phyloP scores from a whole-genome alignment of 2,797 vertebrate genomes.

The Syngnathus rostellatus region DNA sequence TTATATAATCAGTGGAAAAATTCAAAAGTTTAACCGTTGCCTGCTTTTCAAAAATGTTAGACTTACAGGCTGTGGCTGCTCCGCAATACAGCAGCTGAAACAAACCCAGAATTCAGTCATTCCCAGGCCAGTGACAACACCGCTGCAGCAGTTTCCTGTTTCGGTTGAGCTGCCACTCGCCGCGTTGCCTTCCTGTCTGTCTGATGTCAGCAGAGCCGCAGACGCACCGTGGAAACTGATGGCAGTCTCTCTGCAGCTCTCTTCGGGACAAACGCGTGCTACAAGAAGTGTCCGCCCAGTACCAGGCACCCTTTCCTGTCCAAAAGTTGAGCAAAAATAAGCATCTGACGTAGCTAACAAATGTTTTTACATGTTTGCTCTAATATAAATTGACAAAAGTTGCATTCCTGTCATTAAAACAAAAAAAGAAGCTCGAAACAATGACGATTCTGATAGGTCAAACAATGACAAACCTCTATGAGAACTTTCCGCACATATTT shows the following conservation, averaged over 20 bases:
- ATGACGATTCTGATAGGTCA: background rate
- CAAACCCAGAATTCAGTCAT: constrained; percentile 92
- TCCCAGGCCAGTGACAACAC: constrained; percentile 55
- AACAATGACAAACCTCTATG: constrained; percentile 6
- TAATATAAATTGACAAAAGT: background rate
- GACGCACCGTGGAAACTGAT: constrained; percentile 52
- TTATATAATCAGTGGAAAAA: too few species aligned
- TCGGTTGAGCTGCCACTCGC: constrained; percentile 43
- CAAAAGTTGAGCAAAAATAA: constrained; percentile 14
- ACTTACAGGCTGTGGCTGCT: constrained; percentile 85
- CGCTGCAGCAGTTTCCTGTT: constrained; percentile 60
- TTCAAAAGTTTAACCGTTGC: too few species aligned
- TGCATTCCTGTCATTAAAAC: background rate
- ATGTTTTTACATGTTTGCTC: background rate
- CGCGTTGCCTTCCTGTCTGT: constrained; percentile 59
- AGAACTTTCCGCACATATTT: background rate
- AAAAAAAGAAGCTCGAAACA: background rate
- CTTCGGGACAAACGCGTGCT: constrained; percentile 11
- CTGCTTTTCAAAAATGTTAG: background rate
- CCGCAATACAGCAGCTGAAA: constrained; percentile 87
- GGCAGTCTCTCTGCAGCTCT: constrained; percentile 37
- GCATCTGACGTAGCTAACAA: background rate
- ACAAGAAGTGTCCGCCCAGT: constrained; percentile 26
- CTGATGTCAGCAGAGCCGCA: constrained; percentile 47
- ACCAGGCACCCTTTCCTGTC: constrained; percentile 15